A percentile compares a stretch with the other conserved stretches of the same genome.
These are phyloP conservation scores for Polylopha cassiicola DNA, from an alignment of 2,888 invertebrate species.

Conservation along the genomic window DNA sequence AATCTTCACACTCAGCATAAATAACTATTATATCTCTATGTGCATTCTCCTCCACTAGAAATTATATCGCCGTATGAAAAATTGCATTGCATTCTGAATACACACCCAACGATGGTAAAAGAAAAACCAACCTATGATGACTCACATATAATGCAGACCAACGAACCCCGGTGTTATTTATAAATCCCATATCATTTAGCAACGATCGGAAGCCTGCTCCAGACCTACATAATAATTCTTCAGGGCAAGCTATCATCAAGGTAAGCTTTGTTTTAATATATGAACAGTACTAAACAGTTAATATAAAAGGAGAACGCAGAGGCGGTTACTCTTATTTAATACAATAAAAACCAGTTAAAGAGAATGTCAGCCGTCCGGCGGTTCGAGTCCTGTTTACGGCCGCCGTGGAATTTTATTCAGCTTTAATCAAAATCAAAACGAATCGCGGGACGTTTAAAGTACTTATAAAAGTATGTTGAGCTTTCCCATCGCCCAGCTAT, in stretches of 20 bases:
- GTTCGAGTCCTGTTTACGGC: background rate
- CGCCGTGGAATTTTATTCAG: no score
- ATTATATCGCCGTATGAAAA: constrained; percentile 9
- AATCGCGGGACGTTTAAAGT: background rate
- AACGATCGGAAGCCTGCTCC: constrained; percentile 48
- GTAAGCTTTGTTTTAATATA: constrained; percentile 39
- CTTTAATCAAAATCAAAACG: no score
- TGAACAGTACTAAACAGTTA: constrained; percentile 16
- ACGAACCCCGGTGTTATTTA: constrained; percentile 24
- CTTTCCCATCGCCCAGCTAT: constrained; percentile 4
- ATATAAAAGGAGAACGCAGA: constrained; percentile 26
- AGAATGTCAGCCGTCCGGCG: no score
- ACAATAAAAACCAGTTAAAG: constrained; percentile 26
- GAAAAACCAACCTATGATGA: constrained; percentile 21
- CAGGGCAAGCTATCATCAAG: constrained; percentile 45
- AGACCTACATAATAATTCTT: constrained; percentile 40
- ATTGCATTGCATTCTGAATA: background rate
- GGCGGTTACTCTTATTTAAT: constrained; percentile 25
- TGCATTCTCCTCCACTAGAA: constrained; percentile 1
- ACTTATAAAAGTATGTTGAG: background rate
- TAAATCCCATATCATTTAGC: constrained; percentile 56
- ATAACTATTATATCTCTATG: constrained; percentile 11
- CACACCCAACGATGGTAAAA: constrained; percentile 3
- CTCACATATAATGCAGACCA: constrained; percentile 18
- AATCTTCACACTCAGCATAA: constrained; percentile 3